phyloP scores from a whole-genome alignment of 2,113 vertebrate genomes.

The Protobothrops flavoviridis region DNA sequence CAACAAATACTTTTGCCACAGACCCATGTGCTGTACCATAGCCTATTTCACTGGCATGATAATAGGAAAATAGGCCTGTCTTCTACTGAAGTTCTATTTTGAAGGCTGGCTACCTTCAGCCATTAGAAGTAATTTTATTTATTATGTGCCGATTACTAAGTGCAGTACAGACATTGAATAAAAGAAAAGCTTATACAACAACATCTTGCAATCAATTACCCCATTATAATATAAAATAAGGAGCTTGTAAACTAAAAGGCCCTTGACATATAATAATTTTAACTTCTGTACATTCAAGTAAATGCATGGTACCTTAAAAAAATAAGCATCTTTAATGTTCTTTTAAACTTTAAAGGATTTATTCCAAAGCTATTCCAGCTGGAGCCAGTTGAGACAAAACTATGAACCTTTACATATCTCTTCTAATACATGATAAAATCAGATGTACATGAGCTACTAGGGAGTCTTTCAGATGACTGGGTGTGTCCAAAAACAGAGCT shows the following conservation, averaged over 20 bases:
- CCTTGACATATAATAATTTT: too few species aligned
- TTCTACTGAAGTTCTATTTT: background rate
- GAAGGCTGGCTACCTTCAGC: background rate
- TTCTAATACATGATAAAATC: background rate
- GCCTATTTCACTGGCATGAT: background rate
- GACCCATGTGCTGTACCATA: background rate
- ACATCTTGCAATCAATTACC: background rate
- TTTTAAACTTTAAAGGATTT: background rate
- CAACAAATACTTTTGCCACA: background rate
- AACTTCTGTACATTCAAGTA: too few species aligned
- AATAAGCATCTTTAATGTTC: too few species aligned
- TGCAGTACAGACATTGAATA: background rate
- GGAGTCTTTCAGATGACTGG: background rate
- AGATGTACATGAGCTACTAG: background rate
- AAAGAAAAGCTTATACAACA: background rate
- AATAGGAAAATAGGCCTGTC: background rate
- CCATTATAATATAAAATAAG: background rate
- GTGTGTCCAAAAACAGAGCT: background rate
- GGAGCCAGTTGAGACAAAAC: background rate
- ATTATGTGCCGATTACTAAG: background rate
- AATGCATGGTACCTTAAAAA: too few species aligned
- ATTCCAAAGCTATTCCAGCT: background rate
- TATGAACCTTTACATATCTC: background rate
- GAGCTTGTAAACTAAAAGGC: background rate
- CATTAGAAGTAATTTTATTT: background rate